Percentiles rank a stretch among this genome's conserved stretches.
Evolutionary conservation across 2,797 vertebrate species (phyloP).

Genomic region (Acropternis orthonyx): DNA sequence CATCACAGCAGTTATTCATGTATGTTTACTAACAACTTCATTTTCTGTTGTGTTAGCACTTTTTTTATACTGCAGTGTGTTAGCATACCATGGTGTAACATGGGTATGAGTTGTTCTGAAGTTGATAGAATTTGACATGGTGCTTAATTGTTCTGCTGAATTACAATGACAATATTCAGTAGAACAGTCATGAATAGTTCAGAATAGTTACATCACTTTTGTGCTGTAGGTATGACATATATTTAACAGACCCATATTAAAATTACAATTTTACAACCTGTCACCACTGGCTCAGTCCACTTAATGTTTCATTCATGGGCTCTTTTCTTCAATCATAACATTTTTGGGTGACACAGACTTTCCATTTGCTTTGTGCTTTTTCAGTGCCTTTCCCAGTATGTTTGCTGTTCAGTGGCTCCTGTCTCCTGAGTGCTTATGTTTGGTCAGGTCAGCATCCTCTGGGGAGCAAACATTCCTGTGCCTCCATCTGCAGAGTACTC

Average conservation of each 20-base stretch:
- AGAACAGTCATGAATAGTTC: background rate
- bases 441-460: background rate
- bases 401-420: background rate
- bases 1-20: background rate
- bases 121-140: background rate
- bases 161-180: background rate
- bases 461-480: background rate
- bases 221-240: background rate
- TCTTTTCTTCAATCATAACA: background rate
- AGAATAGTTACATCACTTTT: background rate
- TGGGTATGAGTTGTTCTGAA: background rate
- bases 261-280: background rate
- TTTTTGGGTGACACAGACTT: background rate
- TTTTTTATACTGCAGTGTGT: background rate
- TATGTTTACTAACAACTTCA: background rate
- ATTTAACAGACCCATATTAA: background rate
- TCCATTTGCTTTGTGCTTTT: background rate
- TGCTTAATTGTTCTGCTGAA: background rate
- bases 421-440: background rate
- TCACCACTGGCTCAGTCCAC: background rate
- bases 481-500: background rate
- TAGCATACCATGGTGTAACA: accelerated
- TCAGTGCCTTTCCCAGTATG: background rate
- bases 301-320: background rate
- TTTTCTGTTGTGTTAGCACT: background rate